Conservation (phyloP, 1,140 invertebrate genomes). For the Nymphalis io region DNA sequence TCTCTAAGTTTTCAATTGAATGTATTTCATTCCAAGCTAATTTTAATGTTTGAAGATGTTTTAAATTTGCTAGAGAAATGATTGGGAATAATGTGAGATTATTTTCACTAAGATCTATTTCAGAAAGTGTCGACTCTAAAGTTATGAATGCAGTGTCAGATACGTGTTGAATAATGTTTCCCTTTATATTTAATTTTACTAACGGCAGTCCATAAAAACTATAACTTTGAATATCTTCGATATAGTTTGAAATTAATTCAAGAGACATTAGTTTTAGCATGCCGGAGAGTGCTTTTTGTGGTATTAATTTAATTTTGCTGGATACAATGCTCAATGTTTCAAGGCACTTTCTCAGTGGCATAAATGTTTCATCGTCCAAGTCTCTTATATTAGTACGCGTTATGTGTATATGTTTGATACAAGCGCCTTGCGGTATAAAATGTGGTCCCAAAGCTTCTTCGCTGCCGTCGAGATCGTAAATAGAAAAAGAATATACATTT, state of each 20-base stretch:
- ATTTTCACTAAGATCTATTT: slow-evolving; percentile 93
- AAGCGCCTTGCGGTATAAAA: slow-evolving; percentile 81
- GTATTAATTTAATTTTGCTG: slow-evolving; percentile 89
- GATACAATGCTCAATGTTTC: slow-evolving; percentile 91
- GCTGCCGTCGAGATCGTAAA: slow-evolving; percentile 69
- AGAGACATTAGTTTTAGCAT: slow-evolving; percentile 87
- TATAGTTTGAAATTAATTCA: slow-evolving; percentile 93
- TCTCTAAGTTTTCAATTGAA: slow-evolving; percentile 85
- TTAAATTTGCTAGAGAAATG: slow-evolving; percentile 87
- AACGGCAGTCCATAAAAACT: slow-evolving; percentile 92
- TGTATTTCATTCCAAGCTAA: slow-evolving; percentile 90
- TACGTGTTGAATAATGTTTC: slow-evolving; percentile 88
- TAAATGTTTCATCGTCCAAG: slow-evolving; percentile 87
- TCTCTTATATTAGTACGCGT: slow-evolving; percentile 90
- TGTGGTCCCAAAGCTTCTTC: slow-evolving; percentile 71
- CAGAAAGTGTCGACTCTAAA: slow-evolving; percentile 88
- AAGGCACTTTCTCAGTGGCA: slow-evolving; percentile 86
- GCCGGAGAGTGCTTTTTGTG: slow-evolving; percentile 89
- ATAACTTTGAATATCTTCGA: slow-evolving; percentile 91
- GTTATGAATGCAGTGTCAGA: slow-evolving; percentile 93
- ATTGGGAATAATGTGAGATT: slow-evolving; percentile 91
- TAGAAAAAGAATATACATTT: slow-evolving; percentile 65
- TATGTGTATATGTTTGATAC: slow-evolving; percentile 90
- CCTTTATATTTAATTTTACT: slow-evolving; percentile 91
- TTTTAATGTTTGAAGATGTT: slow-evolving; percentile 86